Conservation (phyloP, 2,888 invertebrate genomes). For the Hydroisotoma schaefferi region DNA sequence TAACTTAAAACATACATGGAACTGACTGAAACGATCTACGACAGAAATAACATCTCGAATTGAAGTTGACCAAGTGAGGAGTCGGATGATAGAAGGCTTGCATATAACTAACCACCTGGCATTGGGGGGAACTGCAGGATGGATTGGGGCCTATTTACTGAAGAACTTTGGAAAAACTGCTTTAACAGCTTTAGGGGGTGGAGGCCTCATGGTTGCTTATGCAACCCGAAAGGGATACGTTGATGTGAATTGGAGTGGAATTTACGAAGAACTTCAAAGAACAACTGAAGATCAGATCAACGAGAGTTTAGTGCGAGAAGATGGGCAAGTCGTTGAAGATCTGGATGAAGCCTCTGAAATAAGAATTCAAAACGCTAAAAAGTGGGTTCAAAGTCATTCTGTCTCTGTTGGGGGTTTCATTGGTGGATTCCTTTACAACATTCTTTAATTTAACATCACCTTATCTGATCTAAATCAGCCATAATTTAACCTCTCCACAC, state of each 20-base stretch:
- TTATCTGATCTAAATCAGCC: no score
- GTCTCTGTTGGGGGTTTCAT: slow-evolving; percentile 29
- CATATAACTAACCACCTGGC: slow-evolving; percentile 27
- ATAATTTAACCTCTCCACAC: no score
- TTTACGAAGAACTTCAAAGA: slow-evolving; percentile 28
- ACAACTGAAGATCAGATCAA: neutral
- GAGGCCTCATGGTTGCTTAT: slow-evolving; percentile 25
- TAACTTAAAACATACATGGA: neutral
- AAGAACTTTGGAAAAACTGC: slow-evolving; percentile 39
- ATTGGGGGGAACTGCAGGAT: slow-evolving; percentile 26
- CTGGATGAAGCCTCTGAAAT: neutral
- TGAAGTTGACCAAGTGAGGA: slow-evolving; percentile 26
- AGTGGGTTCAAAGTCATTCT: slow-evolving; percentile 25
- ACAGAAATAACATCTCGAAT: slow-evolving; percentile 28
- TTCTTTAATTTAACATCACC: no score
- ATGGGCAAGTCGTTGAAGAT: neutral
- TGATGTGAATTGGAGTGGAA: slow-evolving; percentile 37
- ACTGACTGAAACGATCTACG: neutral
- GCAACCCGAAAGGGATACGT: slow-evolving; percentile 32
- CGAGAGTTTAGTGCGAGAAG: neutral
- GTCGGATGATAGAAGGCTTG: slow-evolving; percentile 17
- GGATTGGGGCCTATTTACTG: slow-evolving; percentile 26
- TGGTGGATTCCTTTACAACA: slow-evolving; percentile 28
- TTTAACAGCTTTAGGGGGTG: slow-evolving; percentile 29
- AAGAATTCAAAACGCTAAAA: slow-evolving; percentile 12